Base-by-base conservation (phyloP, 2,888 invertebrate species). In the Philereme transversata region DNA sequence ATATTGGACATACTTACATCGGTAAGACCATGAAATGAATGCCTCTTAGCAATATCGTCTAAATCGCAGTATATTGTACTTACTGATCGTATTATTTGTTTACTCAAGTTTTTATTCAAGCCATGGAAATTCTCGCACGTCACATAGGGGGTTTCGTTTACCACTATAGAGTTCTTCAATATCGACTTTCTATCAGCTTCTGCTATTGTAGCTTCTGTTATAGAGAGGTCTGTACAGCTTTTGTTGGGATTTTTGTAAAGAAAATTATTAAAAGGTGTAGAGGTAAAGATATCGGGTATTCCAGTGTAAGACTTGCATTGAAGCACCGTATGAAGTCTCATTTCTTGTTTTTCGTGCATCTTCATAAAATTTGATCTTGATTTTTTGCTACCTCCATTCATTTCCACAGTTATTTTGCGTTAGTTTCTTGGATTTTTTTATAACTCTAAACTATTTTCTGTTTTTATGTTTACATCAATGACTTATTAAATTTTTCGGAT, bases 31-130 rank as follows among this genome's bases (percentile, higher is more conserved):
- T 84, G 80, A 64, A 83, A 84, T 9, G 90, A 90, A 65, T 87
- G 84, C 54, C 82, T 81, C 70, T 86, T 88, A 6, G 81, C 81
- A 60, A 88, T 73, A 11, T 83, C 82, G 62, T 90, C 90, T 57
- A 91, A 74, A 74, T 91, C 90, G 56, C 79, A 90, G 65, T 89
- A 91, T 66, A 89, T 73, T 7, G 89, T 90, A 65, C 90, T 90
- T 3, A 79, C 80, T 6, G 90, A 90, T 36, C 65, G 74, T 11
- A 73, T 63, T 4, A 83, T 22, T 36, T 75, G 78, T 62, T 73
- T 82, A 51, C 83, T 84, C 4, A 56, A 57, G 4, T 73, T 71
- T 64, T 71, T 79, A 61, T 84, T 81, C n/a, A 85, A 61, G 45
- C 64, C 61, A 52, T 87, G 75, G 66, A 79, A 84, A 22, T 73